Evolutionary conservation across 1,140 invertebrate genomes (phyloP).

Genomic region (Euura saliciscinereae): DNA sequence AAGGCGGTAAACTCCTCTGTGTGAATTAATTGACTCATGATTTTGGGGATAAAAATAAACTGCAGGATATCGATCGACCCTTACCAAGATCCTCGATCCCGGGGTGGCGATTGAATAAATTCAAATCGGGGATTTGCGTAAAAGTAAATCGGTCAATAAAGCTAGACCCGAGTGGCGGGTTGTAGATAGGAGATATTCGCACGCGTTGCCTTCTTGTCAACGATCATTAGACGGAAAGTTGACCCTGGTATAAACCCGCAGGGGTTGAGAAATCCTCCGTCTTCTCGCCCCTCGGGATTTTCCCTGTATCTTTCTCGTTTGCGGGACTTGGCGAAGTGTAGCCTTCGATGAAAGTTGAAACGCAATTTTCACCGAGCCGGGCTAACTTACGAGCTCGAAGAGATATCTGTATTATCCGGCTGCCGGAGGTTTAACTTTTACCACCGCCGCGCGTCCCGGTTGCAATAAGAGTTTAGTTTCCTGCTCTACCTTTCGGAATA

Average conservation of each 20-base stretch:
- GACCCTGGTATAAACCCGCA: not conserved
- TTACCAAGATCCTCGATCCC: no score
- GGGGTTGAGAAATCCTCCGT: not conserved
- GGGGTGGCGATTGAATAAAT: not conserved
- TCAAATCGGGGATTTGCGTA: not conserved
- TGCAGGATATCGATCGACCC: no score
- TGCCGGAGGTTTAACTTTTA: constrained; percentile 17
- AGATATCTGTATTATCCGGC: constrained; percentile 9
- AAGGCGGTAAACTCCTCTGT: not conserved
- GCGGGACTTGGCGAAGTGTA: not conserved
- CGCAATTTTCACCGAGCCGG: constrained; percentile 32
- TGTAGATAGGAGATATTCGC: not conserved
- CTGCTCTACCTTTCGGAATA: no score
- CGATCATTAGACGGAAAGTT: not conserved
- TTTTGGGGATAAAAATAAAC: not conserved
- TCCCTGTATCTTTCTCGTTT: not conserved
- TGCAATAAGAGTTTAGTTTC: not conserved
- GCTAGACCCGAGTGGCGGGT: not conserved
- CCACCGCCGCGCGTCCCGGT: not conserved
- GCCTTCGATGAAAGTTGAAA: constrained; percentile 30
- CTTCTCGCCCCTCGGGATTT: not conserved
- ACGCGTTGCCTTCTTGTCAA: not conserved
- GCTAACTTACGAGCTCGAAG: constrained; percentile 18
- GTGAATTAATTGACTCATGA: not conserved
- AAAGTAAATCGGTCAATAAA: not conserved